phyloP scores from a whole-genome alignment of 2,888 invertebrate genomes.

The Trichogramma evanescens region DNA sequence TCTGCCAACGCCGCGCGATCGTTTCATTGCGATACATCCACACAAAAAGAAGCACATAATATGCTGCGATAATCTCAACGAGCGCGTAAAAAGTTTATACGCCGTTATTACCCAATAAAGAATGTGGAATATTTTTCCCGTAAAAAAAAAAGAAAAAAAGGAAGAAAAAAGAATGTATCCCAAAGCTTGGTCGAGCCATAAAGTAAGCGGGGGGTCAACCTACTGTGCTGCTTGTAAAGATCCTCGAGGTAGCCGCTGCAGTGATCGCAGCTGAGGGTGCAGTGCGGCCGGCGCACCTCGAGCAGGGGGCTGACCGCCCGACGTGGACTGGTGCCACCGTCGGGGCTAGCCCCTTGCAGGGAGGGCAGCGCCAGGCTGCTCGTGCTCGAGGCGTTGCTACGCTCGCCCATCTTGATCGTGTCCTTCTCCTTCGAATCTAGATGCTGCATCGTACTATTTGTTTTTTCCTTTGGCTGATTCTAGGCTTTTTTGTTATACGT shows the following conservation, averaged over 20 bases:
- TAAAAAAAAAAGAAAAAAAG: too few species aligned
- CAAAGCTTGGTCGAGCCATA: too few species aligned
- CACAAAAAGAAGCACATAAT: too few species aligned
- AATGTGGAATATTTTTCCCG: too few species aligned
- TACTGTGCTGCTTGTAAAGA: constrained; percentile 55
- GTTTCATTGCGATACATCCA: too few species aligned
- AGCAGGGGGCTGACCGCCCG: constrained; percentile 64
- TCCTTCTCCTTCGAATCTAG: background rate
- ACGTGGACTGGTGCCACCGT: constrained; percentile 50
- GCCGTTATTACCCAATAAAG: too few species aligned
- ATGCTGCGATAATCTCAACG: too few species aligned
- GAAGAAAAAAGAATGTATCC: too few species aligned
- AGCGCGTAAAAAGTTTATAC: too few species aligned
- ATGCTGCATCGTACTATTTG: background rate
- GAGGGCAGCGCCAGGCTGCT: constrained; percentile 41
- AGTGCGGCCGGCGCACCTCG: constrained; percentile 64
- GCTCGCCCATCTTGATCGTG: constrained; percentile 35
- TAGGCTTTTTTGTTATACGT: background rate
- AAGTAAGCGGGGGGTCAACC: constrained; percentile 21
- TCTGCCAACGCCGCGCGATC: too few species aligned
- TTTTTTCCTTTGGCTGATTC: background rate
- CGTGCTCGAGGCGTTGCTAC: constrained; percentile 38
- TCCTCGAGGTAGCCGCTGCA: constrained; percentile 65
- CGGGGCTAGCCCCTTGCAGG: constrained; percentile 40
- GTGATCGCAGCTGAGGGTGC: constrained; percentile 67